phyloP scores from a whole-genome alignment of 30 jellyfish, hydroid and myxozoan genomes.

The Aurelia aurita complex sp. Pacific region DNA sequence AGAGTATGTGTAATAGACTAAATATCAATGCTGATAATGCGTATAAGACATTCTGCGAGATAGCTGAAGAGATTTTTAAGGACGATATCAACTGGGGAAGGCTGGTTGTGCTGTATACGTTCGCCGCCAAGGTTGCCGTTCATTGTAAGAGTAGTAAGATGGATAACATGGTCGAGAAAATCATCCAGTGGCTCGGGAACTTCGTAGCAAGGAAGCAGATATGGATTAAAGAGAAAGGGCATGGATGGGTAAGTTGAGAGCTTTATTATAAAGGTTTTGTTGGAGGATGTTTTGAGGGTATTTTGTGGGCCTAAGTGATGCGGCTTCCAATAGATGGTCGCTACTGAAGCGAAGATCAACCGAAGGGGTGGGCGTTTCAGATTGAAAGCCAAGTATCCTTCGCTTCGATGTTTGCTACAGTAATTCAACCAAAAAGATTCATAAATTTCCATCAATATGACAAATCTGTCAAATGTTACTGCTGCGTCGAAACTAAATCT shows the following conservation, averaged over 20 bases:
- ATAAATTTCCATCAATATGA: too few species aligned
- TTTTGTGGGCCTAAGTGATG: too few species aligned
- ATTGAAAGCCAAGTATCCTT: too few species aligned
- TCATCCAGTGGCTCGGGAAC: constrained; percentile 84
- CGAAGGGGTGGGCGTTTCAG: too few species aligned
- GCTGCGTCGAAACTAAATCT: too few species aligned
- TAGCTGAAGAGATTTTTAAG: constrained; percentile 86
- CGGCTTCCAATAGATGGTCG: too few species aligned
- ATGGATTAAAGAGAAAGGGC: constrained; percentile 96
- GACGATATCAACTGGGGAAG: constrained; percentile 98
- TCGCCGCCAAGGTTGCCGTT: constrained; percentile 94
- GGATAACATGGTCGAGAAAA: constrained; percentile 83
- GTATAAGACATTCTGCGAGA: constrained; percentile 74
- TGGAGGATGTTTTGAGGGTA: too few species aligned
- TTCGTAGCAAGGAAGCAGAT: constrained; percentile 73
- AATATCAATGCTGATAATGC: constrained; percentile 83
- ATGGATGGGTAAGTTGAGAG: constrained; percentile 93
- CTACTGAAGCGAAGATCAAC: too few species aligned
- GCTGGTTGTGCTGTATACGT: constrained; percentile 88
- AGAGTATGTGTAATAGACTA: constrained; percentile 93
- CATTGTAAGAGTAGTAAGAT: constrained; percentile 72
- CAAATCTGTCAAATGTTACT: too few species aligned
- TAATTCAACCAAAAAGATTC: too few species aligned
- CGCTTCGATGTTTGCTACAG: too few species aligned
- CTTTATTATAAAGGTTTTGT: background rate